A percentile compares a stretch with the other conserved stretches of the same genome.
phyloP scores from a whole-genome alignment of 1,140 invertebrate species.

The Armadillidium nasatum region DNA sequence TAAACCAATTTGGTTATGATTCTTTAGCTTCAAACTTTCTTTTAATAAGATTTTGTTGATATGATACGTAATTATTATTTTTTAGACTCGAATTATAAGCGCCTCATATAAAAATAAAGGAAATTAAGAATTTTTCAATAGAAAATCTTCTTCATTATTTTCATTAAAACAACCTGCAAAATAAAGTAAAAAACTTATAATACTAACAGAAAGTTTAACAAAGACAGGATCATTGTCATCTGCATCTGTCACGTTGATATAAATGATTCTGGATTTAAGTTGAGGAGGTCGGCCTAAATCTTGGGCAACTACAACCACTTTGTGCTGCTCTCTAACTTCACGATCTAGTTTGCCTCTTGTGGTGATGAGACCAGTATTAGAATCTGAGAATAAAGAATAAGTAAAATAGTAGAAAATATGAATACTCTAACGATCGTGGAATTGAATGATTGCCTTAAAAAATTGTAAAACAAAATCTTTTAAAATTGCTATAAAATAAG shows the following conservation, averaged over 20 bases:
- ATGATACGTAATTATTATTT: too few species aligned
- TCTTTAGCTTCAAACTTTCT: too few species aligned
- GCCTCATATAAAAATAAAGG: too few species aligned
- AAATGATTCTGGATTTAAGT: slow-evolving; percentile 64
- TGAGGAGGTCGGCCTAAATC: slow-evolving; percentile 71
- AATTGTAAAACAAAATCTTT: too few species aligned
- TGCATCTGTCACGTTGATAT: slow-evolving; percentile 65
- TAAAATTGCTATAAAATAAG: too few species aligned
- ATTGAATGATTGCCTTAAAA: too few species aligned
- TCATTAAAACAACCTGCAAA: background rate
- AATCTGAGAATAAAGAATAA: slow-evolving; percentile 48
- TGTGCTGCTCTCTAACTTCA: slow-evolving; percentile 66
- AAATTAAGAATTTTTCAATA: background rate
- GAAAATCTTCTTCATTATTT: background rate
- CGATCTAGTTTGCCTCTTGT: slow-evolving; percentile 64
- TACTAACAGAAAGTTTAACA: slow-evolving; percentile 61
- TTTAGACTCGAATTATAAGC: too few species aligned
- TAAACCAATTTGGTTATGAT: too few species aligned
- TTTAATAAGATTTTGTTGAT: too few species aligned
- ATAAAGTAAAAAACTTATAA: slow-evolving; percentile 22
- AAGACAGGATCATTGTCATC: slow-evolving; percentile 76
- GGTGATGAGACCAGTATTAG: slow-evolving; percentile 66
- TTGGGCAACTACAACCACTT: slow-evolving; percentile 66
- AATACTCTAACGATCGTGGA: too few species aligned
- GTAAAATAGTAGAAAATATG: background rate